Conservation (phyloP, 2,113 vertebrate species). For the Trinectes maculatus region DNA sequence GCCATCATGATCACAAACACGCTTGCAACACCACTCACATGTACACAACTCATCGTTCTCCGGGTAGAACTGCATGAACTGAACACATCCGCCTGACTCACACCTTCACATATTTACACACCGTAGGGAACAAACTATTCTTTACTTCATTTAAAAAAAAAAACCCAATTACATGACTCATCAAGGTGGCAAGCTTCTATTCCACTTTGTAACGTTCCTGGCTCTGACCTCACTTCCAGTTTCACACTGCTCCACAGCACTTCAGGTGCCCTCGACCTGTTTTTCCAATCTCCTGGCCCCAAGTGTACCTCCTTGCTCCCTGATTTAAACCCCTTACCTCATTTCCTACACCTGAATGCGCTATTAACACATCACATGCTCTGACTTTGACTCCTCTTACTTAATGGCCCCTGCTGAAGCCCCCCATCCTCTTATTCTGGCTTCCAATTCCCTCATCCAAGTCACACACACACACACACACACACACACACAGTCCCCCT, state of each 20-base stretch:
- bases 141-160: constrained; percentile 9
- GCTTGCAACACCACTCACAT: neutral
- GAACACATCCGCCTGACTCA: constrained; percentile 3
- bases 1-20: constrained; percentile 6
- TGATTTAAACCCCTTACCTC: constrained; percentile 45
- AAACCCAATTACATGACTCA: constrained; percentile 46
- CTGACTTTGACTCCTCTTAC: constrained; percentile 42
- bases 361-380: constrained; percentile 24
- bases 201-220: constrained; percentile 37
- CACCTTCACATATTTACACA: neutral
- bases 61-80: neutral
- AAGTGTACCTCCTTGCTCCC: constrained; percentile 22
- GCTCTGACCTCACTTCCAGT: constrained; percentile 3
- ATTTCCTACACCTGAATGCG: constrained; percentile 44
- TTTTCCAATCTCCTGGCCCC: constrained; percentile 8
- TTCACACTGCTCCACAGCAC: neutral
- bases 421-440: constrained; percentile 47
- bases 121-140: neutral
- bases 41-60: neutral
- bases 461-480: constrained; percentile 21
- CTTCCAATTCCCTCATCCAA: constrained; percentile 40
- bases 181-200: constrained; percentile 38
- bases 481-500: constrained; percentile 20
- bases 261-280: neutral
- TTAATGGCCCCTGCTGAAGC: constrained; percentile 46